Base-by-base conservation (phyloP, 2,888 invertebrate species). In the Hirudinaria manillensis region DNA sequence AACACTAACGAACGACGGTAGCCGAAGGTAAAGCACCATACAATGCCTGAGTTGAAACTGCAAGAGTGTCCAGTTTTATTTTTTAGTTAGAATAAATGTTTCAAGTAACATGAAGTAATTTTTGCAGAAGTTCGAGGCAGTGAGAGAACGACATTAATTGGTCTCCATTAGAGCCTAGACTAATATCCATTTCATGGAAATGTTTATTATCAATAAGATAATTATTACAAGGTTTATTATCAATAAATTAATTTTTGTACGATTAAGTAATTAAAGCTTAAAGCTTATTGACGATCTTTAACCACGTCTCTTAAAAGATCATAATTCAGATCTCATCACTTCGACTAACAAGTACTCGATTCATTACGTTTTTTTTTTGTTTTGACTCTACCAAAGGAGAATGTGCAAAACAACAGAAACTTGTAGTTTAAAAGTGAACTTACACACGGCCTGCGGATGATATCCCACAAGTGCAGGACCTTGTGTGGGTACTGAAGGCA, bases 31-130 rank as follows among this genome's bases (percentile, higher is more conserved):
- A 34, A 36, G 73, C 61, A 65, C 24, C 61, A 29, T 73, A 73
- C n/a, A 73, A 45, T 10, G 45, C 38, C 27, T 73, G 73, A 24
- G 73, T 65, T n/a, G 73, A 73, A 65, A 65, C 73, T 73, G 61
- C 27, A 73, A 56, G 27, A 24, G 21, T 10, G 24, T 38, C 21
- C 24, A 1, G 21, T 45, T 24, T 24, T 34, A 27, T 34, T 24
- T 38, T 45, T 27, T 7, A 70, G 13, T 21, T 3, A 21, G 21
- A 34, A 34, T 2, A 24, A 68, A 68, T 29, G 16, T 68, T 68
- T 1, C 21, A 32, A 34, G 1, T 6, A 16, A 45, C 1, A 45
- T 38, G 16, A 45, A 16, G 3, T 45, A 4, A 45, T 1, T 45
- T 6, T 45, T 45, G 45, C 16, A 6, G 3, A 36, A 36, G 10